These are phyloP conservation scores for Apamea monoglypha DNA, from an alignment of 2,888 invertebrate species.

Conservation along the genomic window DNA sequence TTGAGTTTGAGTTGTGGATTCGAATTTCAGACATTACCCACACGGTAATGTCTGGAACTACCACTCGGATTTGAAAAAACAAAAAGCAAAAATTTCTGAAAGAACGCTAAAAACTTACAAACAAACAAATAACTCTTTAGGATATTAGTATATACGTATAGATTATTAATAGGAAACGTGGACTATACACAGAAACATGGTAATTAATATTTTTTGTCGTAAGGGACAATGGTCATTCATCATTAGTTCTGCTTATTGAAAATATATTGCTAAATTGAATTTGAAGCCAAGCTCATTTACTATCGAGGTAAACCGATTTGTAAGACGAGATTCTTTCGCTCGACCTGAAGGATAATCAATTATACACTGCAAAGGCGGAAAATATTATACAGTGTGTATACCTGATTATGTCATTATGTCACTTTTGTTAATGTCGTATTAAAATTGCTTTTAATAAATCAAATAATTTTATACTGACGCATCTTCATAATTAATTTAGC, in stretches of 20 bases:
- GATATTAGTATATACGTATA: not conserved
- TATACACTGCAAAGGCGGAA: constrained; percentile 10
- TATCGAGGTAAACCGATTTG: constrained; percentile 11
- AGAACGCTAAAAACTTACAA: not conserved
- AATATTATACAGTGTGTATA: not conserved
- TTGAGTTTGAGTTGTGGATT: too few species aligned
- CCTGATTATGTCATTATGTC: not conserved
- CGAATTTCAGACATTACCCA: not conserved
- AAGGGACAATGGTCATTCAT: constrained; percentile 42
- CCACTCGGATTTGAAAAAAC: too few species aligned
- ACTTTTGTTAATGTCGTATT: not conserved
- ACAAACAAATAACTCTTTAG: not conserved
- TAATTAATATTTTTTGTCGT: constrained; percentile 40
- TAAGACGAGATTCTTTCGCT: constrained; percentile 12
- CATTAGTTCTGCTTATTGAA: constrained; percentile 45
- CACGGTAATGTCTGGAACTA: not conserved
- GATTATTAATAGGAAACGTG: constrained; percentile 27
- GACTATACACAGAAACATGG: constrained; percentile 43
- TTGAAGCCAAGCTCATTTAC: constrained; percentile 3
- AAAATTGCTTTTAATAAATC: constrained; percentile 9
- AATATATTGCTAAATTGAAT: constrained; percentile 12
- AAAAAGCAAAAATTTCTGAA: too few species aligned
- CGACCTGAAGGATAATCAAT: constrained; percentile 40
- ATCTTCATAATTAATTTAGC: constrained; percentile 14
- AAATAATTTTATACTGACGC: not conserved